Conservation (phyloP, 2,113 vertebrate species). For the Chloroceryle aenea region DNA sequence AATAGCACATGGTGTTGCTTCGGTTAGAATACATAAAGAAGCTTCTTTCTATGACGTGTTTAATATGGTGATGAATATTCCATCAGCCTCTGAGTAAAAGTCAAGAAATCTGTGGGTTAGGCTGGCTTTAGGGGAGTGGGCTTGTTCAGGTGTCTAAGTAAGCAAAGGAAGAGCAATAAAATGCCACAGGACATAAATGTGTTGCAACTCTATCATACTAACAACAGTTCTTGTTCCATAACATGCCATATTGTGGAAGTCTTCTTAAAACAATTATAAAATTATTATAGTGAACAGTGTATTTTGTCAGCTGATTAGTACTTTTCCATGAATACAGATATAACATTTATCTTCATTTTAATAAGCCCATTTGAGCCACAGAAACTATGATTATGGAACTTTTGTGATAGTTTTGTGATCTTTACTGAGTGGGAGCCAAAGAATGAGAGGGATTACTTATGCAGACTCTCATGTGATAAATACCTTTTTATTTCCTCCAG, state of each 20-base stretch:
- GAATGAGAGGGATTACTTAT: neutral
- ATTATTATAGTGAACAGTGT: neutral
- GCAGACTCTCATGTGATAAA: constrained; percentile 17
- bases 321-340: neutral
- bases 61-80: neutral
- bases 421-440: neutral
- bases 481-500: constrained; percentile 44
- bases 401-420: constrained; percentile 18
- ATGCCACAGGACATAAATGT: neutral
- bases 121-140: neutral
- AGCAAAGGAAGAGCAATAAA: neutral
- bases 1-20: neutral
- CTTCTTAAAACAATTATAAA: neutral
- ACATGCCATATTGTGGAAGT: neutral
- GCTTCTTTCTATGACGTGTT: neutral
- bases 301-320: neutral
- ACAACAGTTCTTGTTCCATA: neutral
- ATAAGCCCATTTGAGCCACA: neutral
- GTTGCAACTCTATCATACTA: neutral
- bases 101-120: neutral
- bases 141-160: neutral
- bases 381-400: constrained; percentile 1
- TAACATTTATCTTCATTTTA: neutral
- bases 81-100: neutral
- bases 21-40: neutral